phyloP scores from a whole-genome alignment of 2,113 vertebrate species.

The Nymphicus hollandicus region DNA sequence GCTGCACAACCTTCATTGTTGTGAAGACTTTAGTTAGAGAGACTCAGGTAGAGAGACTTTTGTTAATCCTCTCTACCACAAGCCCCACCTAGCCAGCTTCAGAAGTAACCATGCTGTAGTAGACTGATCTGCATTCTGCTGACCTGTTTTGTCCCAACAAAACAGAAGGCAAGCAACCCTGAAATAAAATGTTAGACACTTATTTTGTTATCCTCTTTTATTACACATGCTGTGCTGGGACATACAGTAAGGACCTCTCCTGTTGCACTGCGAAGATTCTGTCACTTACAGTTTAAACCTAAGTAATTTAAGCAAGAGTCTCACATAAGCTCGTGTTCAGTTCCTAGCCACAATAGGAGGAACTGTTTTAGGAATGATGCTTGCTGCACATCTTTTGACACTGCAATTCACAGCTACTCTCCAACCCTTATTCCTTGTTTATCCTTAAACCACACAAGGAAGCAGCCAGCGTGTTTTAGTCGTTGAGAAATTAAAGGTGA shows the following conservation, averaged over 20 bases:
- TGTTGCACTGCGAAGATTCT: not conserved
- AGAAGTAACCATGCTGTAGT: not conserved
- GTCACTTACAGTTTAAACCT: not conserved
- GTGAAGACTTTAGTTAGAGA: not conserved
- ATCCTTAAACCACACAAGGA: conserved; percentile 52
- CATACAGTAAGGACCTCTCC: not conserved
- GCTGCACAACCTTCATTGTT: not conserved
- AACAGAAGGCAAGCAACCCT: not conserved
- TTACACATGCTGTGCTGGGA: not conserved
- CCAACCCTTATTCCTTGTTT: conserved; percentile 19
- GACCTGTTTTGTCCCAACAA: not conserved
- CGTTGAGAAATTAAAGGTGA: not conserved
- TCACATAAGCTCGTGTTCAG: not conserved
- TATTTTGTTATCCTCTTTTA: not conserved
- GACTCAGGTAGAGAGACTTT: not conserved
- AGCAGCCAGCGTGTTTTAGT: not conserved
- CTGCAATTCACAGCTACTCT: conserved; percentile 33
- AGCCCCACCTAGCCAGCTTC: not conserved
- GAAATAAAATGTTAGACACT: not conserved
- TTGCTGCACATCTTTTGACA: conserved; percentile 70
- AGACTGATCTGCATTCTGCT: not conserved
- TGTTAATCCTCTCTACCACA: not conserved
- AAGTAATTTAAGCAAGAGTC: not conserved
- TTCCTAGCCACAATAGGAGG: not conserved
- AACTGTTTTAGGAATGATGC: not conserved